These are phyloP conservation scores for Drosophila barbarae DNA, from an alignment of 2,888 invertebrate species.

Conservation along the genomic window DNA sequence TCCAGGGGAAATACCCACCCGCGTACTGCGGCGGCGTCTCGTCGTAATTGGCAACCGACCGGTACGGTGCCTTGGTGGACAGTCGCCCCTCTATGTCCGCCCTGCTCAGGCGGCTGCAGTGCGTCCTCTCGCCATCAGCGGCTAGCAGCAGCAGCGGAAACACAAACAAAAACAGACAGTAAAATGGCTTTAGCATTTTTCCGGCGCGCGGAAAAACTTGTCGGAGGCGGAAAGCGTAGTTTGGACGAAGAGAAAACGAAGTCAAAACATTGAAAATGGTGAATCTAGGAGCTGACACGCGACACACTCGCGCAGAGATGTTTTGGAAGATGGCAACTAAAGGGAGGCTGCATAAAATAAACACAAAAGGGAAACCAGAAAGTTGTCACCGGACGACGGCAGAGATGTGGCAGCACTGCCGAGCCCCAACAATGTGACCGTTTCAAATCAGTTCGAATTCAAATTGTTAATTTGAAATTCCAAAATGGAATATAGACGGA, in stretches of 20 bases:
- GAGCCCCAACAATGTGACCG: background rate
- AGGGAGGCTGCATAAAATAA: slow-evolving; percentile 15
- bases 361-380: slow-evolving; percentile 14
- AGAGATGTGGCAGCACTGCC: slow-evolving; percentile 8
- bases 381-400: background rate
- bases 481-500: background rate
- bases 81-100: slow-evolving; percentile 81
- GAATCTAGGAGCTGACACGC: slow-evolving; percentile 14
- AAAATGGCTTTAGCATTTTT: slow-evolving; percentile 52
- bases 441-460: background rate
- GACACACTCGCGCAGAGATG: slow-evolving; percentile 5
- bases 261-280: slow-evolving; percentile 50
- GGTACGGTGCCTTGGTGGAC: slow-evolving; percentile 87
- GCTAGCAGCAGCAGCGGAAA: slow-evolving; percentile 6
- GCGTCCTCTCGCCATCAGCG: slow-evolving; percentile 1
- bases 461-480: slow-evolving; percentile 1
- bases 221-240: slow-evolving; percentile 38
- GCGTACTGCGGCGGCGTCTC: slow-evolving; percentile 82
- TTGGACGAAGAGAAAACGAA: slow-evolving; percentile 37
- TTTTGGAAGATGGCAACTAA: slow-evolving; percentile 10
- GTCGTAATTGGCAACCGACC: slow-evolving; percentile 84
- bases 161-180: slow-evolving; percentile 21
- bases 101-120: slow-evolving; percentile 61
- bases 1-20: slow-evolving; percentile 80
- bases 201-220: slow-evolving; percentile 58